phyloP scores from a whole-genome alignment of 2,113 vertebrate species.

The cat (Felis catus) region F.catus_Fca126_mat1.0 CM031416.1:31907501-31908000 shows the following conservation, averaged over 20 bases:
- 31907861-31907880: too few relatives aligned
- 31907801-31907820: neutral
- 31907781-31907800: neutral
- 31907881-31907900: neutral
- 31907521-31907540: neutral
- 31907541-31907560: neutral
- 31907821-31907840: neutral
- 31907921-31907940: neutral
- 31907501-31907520: neutral
- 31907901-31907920: neutral
- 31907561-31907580: neutral
- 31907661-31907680: neutral
- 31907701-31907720: neutral
- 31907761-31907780: neutral
- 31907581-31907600: neutral
- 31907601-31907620: neutral
- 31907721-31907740: neutral
- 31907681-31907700: neutral
- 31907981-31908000: neutral
- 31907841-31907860: neutral
- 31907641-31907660: neutral
- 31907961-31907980: neutral
- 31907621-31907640: neutral
- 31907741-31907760: neutral
- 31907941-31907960: neutral